phyloP scores from a whole-genome alignment of 2,888 invertebrate species.

The Lasioglossum villosulum region DNA sequence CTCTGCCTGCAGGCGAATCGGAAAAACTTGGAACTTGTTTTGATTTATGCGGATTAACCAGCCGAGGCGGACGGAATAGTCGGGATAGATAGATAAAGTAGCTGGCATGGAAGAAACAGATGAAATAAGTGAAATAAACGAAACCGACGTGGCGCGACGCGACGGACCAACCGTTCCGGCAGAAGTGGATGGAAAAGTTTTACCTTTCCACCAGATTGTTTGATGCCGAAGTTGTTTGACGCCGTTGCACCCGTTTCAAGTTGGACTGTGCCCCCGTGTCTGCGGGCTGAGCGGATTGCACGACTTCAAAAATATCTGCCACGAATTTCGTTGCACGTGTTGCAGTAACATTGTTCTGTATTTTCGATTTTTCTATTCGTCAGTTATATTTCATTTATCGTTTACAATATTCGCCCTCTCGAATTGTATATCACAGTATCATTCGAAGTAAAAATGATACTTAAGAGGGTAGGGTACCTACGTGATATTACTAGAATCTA shows the following conservation, averaged over 20 bases:
- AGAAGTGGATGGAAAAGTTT: slow-evolving; percentile 14
- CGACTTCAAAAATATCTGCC: not conserved
- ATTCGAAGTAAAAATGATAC: not conserved
- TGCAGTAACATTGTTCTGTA: not conserved
- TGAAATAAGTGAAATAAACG: slow-evolving; percentile 11
- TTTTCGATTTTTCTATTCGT: not conserved
- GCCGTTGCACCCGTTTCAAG: not conserved
- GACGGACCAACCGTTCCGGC: not conserved
- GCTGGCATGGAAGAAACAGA: not conserved
- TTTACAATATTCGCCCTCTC: too few relatives aligned
- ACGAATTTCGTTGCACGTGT: not conserved
- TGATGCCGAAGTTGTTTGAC: not conserved
- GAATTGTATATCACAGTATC: too few relatives aligned
- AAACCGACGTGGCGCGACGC: not conserved
- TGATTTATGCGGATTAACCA: slow-evolving; percentile 66
- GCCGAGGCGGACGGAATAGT: slow-evolving; percentile 20
- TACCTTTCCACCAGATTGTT: not conserved
- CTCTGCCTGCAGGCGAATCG: slow-evolving; percentile 37
- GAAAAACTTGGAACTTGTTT: slow-evolving; percentile 56
- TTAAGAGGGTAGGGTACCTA: too few relatives aligned
- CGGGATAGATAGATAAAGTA: slow-evolving; percentile 18
- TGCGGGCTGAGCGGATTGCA: not conserved
- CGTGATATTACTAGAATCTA: too few relatives aligned
- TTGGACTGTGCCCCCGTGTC: not conserved
- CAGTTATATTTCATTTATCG: not conserved